Base-by-base conservation (phyloP, 1,140 invertebrate genomes). In the Cotesia vestalis region DNA sequence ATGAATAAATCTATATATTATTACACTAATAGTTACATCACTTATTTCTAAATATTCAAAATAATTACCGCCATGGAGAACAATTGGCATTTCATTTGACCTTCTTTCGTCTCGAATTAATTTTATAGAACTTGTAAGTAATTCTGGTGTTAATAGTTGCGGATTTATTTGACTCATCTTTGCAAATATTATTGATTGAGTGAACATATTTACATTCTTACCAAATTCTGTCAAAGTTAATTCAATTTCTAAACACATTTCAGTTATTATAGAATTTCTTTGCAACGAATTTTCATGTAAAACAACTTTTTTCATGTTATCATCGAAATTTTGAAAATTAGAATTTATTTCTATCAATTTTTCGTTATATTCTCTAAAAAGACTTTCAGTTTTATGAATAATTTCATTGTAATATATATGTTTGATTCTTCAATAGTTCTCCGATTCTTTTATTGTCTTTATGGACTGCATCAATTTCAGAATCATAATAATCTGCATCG, bases 191-290 rank as follows among this genome's bases (percentile, higher is more conserved):
- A 64, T 40, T 8, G 69, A 52, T 55, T 66, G 20, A 38, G 36
- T 64, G 12, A 71, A 52, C 9, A 71, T 71, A 9, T 36, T 11
- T 12, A 71, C 35, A 59, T 64, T 64, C 17, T 27, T 63, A 9
- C 57, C 36, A 8, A 71, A 59, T 9, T 35, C 69, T 9, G 40
- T 38, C 34, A 71, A 71, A 20, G 60, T 61, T 12, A 71, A 38
- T 64, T 71, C 69, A n/a, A 71, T 20, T 64, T 71, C 69, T 36
- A 71, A 38, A 71, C 69, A 71, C 38, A 63, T 63, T 63, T 71
- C 69, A 0, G 61, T 71, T 8, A 71, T 55, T 4, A 71, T 9
- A 11, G 46, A 53, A 55, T 71, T 46, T 57, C 5, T 71, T 46
- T 36, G 4, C 1, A 71, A 34, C 8, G 27, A 0, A 12, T 55